Conservation (phyloP, 2,113 vertebrate species). For the Psilopogon haemacephalus region DNA sequence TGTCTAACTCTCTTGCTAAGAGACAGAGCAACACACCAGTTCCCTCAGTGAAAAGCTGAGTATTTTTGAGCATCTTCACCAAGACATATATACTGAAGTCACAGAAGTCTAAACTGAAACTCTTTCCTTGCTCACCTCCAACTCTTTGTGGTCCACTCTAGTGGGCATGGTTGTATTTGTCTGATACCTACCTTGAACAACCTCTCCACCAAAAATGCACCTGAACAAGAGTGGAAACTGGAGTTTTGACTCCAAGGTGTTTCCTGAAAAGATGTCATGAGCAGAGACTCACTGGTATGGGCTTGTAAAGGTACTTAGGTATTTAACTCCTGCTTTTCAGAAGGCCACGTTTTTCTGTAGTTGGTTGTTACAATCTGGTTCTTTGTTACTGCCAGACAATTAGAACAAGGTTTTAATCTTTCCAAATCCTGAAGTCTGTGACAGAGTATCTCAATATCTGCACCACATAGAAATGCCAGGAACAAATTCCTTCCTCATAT, state of each 20-base stretch:
- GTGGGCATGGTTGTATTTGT: fast-evolving
- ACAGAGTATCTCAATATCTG: not conserved
- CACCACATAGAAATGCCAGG: not conserved
- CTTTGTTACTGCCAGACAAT: not conserved
- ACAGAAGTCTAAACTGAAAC: not conserved
- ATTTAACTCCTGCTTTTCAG: not conserved
- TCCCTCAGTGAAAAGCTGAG: not conserved
- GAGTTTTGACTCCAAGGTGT: not conserved
- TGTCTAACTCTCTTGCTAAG: not conserved
- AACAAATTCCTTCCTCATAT: constrained; percentile 19
- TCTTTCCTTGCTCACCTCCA: not conserved
- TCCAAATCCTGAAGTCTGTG: not conserved
- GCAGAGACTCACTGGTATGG: not conserved
- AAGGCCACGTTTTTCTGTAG: not conserved
- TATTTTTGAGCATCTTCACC: not conserved
- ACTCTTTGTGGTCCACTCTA: fast-evolving
- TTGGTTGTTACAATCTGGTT: not conserved
- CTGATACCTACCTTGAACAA: not conserved
- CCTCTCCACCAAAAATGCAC: not conserved
- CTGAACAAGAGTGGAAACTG: not conserved
- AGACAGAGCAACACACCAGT: not conserved
- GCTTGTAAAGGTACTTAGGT: not conserved
- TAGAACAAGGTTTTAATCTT: not conserved
- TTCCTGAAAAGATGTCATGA: not conserved
- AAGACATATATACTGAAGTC: not conserved